Percentiles rank a stretch among this genome's conserved stretches.
Evolutionary conservation across 2,888 invertebrate genomes (phyloP).

Genomic region (Crossocerus cetratus): DNA sequence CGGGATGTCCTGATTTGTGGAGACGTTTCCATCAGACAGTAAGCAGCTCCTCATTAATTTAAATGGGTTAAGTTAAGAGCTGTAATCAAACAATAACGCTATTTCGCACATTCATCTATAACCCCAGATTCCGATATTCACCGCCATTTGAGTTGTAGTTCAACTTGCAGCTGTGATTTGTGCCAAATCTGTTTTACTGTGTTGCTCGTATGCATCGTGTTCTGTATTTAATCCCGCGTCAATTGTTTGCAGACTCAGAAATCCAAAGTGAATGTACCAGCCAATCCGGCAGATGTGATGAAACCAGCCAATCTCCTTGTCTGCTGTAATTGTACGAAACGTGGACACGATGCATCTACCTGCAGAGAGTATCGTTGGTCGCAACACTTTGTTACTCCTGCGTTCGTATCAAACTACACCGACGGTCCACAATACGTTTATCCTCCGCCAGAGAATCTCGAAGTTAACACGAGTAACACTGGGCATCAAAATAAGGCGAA

Average conservation of each 20-base stretch:
- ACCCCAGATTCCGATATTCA: not conserved
- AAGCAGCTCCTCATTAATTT: conserved; percentile 56
- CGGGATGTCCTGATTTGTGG: conserved; percentile 86
- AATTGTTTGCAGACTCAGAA: conserved; percentile 65
- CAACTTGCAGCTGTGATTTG: not conserved
- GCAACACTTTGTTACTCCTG: conserved; percentile 67
- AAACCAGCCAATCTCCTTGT: conserved; percentile 70
- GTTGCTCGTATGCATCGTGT: not conserved
- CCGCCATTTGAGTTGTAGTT: not conserved
- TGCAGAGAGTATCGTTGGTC: conserved; percentile 70
- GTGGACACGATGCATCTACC: conserved; percentile 74
- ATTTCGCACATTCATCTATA: too few species aligned
- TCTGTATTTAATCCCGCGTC: too few species aligned
- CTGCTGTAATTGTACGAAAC: conserved; percentile 77
- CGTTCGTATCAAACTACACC: conserved; percentile 63
- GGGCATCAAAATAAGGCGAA: too few species aligned
- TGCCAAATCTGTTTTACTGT: not conserved
- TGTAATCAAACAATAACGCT: too few species aligned
- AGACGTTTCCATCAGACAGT: conserved; percentile 86
- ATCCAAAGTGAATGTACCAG: conserved; percentile 63
- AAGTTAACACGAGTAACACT: not conserved
- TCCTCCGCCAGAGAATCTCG: not conserved
- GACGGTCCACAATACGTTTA: conserved; percentile 45
- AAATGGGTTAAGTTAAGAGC: not conserved
- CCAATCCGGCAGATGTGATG: conserved; percentile 57